Evolutionary conservation across 2,113 vertebrate species (phyloP).

Genomic region (Loxodonta africana): DNA sequence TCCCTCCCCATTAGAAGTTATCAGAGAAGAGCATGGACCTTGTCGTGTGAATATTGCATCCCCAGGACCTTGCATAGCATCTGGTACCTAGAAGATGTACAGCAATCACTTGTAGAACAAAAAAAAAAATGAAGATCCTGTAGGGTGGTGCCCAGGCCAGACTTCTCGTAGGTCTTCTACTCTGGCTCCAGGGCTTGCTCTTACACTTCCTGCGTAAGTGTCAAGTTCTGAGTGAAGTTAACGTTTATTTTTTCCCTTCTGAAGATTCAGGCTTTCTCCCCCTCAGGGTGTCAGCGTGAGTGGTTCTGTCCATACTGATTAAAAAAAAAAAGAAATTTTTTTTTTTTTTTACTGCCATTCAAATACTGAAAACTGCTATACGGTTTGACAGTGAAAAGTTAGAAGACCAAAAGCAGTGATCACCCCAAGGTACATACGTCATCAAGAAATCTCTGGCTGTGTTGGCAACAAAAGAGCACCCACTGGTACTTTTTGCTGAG

Average conservation of each 20-base stretch:
- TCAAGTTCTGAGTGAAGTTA: not conserved
- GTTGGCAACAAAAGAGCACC: not conserved
- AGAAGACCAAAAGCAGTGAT: not conserved
- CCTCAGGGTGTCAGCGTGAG: constrained; percentile 9
- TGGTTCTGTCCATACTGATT: not conserved
- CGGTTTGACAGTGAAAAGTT: constrained; percentile 45
- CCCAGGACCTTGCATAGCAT: not conserved
- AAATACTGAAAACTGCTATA: constrained; percentile 26
- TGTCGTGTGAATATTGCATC: not conserved
- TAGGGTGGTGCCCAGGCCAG: not conserved
- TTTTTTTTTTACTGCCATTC: not conserved
- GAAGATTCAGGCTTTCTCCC: not conserved
- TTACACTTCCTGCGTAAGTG: not conserved
- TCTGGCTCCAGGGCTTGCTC: not conserved
- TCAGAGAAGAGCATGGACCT: not conserved
- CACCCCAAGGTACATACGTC: not conserved
- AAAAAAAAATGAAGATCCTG: not conserved
- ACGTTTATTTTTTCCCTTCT: constrained; percentile 14
- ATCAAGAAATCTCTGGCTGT: not conserved
- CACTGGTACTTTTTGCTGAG: not conserved
- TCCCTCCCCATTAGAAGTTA: not conserved
- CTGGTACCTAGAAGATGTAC: not conserved
- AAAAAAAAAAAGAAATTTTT: too few species aligned
- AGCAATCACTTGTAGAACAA: not conserved
- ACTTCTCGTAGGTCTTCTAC: not conserved